Conservation (phyloP, 2,888 invertebrate species). For the Drosophila incognita region DNA sequence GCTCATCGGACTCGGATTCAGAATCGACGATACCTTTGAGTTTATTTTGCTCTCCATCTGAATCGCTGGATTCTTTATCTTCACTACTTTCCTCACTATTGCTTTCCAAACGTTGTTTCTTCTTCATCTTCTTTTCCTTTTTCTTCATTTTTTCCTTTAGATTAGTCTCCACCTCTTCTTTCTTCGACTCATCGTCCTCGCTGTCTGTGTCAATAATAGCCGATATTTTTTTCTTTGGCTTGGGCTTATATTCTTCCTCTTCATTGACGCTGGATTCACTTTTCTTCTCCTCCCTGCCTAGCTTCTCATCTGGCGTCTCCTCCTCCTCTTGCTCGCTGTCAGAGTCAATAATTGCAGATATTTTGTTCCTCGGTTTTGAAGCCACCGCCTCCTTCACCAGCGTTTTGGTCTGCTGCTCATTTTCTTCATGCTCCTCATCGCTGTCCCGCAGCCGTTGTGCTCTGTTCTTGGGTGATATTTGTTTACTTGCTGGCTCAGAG, state of each 20-base stretch:
- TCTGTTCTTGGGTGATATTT: conserved; percentile 25
- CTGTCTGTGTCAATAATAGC: conserved; percentile 66
- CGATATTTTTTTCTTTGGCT: conserved; percentile 54
- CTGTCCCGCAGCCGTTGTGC: conserved; percentile 50
- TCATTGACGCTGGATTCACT: not conserved
- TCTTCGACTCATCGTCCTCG: conserved; percentile 48
- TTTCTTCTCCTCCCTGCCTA: not conserved
- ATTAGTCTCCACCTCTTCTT: conserved; percentile 1
- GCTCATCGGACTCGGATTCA: conserved; percentile 67
- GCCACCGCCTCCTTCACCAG: not conserved
- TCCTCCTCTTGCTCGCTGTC: conserved; percentile 38
- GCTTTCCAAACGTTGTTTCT: conserved; percentile 39
- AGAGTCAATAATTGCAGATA: conserved; percentile 35
- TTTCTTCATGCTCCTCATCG: conserved; percentile 35
- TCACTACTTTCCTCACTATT: conserved; percentile 1
- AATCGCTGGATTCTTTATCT: conserved; percentile 7
- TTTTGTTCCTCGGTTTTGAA: conserved; percentile 28
- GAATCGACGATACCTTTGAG: conserved; percentile 62
- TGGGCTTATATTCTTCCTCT: not conserved
- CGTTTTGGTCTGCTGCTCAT: not conserved
- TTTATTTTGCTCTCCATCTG: conserved; percentile 24
- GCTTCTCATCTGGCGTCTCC: not conserved
- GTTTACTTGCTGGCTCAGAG: conserved; percentile 13
- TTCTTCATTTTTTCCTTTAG: conserved; percentile 33
- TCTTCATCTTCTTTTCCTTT: conserved; percentile 33